Evolutionary conservation across 2,888 invertebrate species (phyloP).

Genomic region (Drosophila paramelanica): DNA sequence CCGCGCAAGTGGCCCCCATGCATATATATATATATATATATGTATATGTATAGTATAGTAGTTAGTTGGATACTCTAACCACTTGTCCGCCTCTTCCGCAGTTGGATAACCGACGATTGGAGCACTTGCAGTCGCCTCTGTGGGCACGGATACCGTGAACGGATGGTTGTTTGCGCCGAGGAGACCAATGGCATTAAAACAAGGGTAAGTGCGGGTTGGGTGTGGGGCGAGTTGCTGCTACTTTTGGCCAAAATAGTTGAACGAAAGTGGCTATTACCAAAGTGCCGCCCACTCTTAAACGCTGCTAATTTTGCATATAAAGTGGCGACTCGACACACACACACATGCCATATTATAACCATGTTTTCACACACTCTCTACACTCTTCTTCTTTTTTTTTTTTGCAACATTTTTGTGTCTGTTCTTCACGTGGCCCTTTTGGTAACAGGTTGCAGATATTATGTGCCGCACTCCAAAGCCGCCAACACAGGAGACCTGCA

Average conservation of each 20-base stretch:
- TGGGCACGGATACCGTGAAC: constrained; percentile 92
- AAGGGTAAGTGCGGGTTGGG: constrained; percentile 86
- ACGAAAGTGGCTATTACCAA: constrained; percentile 63
- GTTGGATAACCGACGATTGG: constrained; percentile 96
- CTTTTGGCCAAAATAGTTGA: constrained; percentile 38
- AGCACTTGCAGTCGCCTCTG: constrained; percentile 94
- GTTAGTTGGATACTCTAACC: constrained; percentile 41
- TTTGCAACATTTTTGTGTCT: constrained; percentile 41
- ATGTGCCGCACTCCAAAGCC: constrained; percentile 92
- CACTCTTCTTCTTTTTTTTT: constrained; percentile 2
- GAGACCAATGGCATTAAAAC: constrained; percentile 92
- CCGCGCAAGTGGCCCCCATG: constrained; percentile 28
- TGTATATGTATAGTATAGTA: not conserved
- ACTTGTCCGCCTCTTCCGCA: constrained; percentile 84
- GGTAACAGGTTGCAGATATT: constrained; percentile 89
- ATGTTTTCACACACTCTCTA: constrained; percentile 12
- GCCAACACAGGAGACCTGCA: constrained; percentile 92
- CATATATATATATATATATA: too few species aligned
- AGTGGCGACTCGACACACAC: constrained; percentile 37
- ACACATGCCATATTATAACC: constrained; percentile 1
- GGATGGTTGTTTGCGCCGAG: constrained; percentile 93
- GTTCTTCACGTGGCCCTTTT: constrained; percentile 23
- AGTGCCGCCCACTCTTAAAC: constrained; percentile 51
- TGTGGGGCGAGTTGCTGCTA: not conserved
- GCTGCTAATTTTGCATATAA: constrained; percentile 68